A percentile compares a stretch with the other conserved stretches of the same genome.
Conservation (phyloP, 1,140 invertebrate genomes). For the Trissolcus basalis region DNA sequence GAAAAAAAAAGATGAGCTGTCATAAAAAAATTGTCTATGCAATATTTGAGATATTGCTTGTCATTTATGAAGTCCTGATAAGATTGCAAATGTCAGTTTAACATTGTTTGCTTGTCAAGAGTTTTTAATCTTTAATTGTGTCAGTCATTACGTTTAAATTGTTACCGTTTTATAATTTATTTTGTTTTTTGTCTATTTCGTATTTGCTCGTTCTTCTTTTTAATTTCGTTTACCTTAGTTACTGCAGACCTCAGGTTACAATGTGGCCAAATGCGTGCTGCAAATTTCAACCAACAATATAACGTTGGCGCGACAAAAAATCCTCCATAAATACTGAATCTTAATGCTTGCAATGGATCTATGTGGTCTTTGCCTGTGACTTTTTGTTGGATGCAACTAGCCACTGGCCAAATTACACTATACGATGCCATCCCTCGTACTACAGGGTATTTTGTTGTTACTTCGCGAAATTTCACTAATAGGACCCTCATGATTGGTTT, state of each 20-base stretch:
- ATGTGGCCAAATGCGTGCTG: conserved; percentile 80
- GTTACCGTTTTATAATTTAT: too few relatives aligned
- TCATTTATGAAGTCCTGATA: too few relatives aligned
- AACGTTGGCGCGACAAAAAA: conserved; percentile 84
- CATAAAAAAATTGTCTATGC: too few relatives aligned
- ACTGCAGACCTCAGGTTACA: conserved; percentile 80
- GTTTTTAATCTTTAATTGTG: too few relatives aligned
- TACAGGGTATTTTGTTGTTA: conserved; percentile 77
- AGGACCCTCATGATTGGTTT: conserved; percentile 63
- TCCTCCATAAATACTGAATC: conserved; percentile 83
- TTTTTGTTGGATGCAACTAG: conserved; percentile 79
- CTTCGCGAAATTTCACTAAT: conserved; percentile 70
- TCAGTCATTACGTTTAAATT: too few relatives aligned
- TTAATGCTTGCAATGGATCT: conserved; percentile 78
- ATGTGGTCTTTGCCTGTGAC: conserved; percentile 77
- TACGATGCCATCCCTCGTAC: conserved; percentile 84
- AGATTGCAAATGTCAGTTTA: too few relatives aligned
- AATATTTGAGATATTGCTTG: too few relatives aligned
- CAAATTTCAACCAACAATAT: conserved; percentile 82
- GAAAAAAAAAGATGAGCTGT: too few relatives aligned
- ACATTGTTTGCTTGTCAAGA: too few relatives aligned
- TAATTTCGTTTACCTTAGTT: conserved; percentile 78
- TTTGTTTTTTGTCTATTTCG: too few relatives aligned
- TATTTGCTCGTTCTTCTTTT: not conserved
- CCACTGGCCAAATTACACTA: conserved; percentile 82